phyloP scores from a whole-genome alignment of 92 coral and sea anemone genomes.

The Meandrina meandrites region DNA sequence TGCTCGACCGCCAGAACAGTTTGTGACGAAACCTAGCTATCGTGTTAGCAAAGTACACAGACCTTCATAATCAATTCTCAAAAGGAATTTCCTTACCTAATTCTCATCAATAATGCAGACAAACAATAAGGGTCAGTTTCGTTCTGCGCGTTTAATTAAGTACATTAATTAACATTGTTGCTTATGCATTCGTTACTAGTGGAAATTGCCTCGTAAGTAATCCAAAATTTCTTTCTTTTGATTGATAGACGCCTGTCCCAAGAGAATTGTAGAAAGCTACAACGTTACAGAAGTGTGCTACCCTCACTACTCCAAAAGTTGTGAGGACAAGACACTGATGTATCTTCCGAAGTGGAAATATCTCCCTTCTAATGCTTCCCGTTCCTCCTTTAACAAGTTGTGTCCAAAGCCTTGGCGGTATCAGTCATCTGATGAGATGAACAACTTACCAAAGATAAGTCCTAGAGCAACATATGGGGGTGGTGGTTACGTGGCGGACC shows the following conservation, averaged over 20 bases:
- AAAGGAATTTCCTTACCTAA: neutral
- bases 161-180: too few relatives aligned
- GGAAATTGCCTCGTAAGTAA: neutral
- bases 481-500: slow-evolving; percentile 74
- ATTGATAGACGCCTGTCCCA: slow-evolving; percentile 1
- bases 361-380: neutral
- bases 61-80: neutral
- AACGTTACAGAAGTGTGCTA: slow-evolving; percentile 10
- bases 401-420: slow-evolving; percentile 84
- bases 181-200: neutral
- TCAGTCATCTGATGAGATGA: slow-evolving; percentile 36
- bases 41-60: neutral
- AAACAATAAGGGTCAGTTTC: too few relatives aligned
- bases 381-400: slow-evolving; percentile 16
- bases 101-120: too few relatives aligned
- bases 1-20: neutral
- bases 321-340: slow-evolving; percentile 62
- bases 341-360: slow-evolving; percentile 68
- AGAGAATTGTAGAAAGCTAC: neutral
- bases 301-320: slow-evolving; percentile 43
- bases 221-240: neutral
- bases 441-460: slow-evolving; percentile 47
- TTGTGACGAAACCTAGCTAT: neutral
- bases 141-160: too few relatives aligned
- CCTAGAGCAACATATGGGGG: slow-evolving; percentile 59